Percentiles rank a stretch among this genome's conserved stretches.
phyloP scores from a whole-genome alignment of 2,113 vertebrate genomes.

The Labeo rohita region DNA sequence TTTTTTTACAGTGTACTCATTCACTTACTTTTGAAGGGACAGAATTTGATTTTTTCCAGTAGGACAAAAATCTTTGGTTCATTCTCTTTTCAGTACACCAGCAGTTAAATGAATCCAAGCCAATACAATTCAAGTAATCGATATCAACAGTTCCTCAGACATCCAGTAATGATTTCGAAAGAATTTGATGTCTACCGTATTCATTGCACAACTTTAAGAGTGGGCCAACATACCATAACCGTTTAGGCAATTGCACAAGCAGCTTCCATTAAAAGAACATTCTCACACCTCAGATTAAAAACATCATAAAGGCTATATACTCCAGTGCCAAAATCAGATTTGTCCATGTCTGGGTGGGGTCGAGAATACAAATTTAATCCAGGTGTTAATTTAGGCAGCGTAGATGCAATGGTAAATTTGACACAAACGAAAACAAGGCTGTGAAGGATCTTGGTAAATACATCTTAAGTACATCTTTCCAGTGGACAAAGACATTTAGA shows the following conservation, averaged over 20 bases:
- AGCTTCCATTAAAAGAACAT: background rate
- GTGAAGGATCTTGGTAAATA: background rate
- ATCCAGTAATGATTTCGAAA: background rate
- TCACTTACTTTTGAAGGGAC: background rate
- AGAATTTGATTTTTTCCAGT: background rate
- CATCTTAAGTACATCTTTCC: background rate
- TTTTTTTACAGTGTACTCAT: too few species aligned
- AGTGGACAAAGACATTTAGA: too few species aligned
- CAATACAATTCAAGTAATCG: background rate
- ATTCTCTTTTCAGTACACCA: background rate
- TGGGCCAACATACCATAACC: background rate
- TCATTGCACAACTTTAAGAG: background rate
- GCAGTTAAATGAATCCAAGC: background rate
- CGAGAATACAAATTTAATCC: background rate
- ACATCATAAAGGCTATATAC: background rate
- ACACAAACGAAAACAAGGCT: background rate
- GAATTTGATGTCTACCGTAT: background rate
- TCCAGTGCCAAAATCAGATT: background rate
- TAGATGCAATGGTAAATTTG: background rate
- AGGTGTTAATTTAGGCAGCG: too few species aligned
- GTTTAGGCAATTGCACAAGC: background rate
- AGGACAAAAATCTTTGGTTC: slow-evolving; percentile 11
- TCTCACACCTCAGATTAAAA: background rate
- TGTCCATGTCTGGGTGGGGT: background rate
- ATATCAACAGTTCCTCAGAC: background rate